These are phyloP conservation scores for Drosophila vallismaia DNA, from an alignment of 2,888 invertebrate genomes.

Conservation along the genomic window DNA sequence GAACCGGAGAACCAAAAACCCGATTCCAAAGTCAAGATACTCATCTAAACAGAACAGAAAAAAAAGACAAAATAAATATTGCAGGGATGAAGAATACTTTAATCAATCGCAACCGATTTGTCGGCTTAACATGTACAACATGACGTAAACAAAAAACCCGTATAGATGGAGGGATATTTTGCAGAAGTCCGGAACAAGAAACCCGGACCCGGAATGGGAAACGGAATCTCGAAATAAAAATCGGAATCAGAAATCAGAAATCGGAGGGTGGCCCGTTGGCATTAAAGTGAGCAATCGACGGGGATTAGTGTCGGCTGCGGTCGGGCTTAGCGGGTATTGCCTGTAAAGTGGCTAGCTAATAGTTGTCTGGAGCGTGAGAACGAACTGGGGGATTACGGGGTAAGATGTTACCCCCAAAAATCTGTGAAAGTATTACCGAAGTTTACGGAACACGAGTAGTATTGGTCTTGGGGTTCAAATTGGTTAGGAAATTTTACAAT, in stretches of 20 bases:
- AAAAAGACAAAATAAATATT: slow-evolving; percentile 18
- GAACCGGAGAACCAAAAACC: slow-evolving; percentile 55
- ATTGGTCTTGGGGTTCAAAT: too few species aligned
- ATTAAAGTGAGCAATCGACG: slow-evolving; percentile 77
- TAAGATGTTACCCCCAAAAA: background rate
- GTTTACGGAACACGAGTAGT: too few species aligned
- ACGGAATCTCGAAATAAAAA: slow-evolving; percentile 5
- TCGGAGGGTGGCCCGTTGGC: slow-evolving; percentile 42
- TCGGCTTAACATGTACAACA: slow-evolving; percentile 82
- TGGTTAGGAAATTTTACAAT: too few species aligned
- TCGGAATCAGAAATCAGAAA: slow-evolving; percentile 1
- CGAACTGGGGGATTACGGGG: slow-evolving; percentile 13
- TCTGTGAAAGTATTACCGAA: too few species aligned
- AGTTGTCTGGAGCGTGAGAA: slow-evolving; percentile 67
- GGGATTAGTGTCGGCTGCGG: slow-evolving; percentile 61
- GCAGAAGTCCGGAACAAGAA: background rate
- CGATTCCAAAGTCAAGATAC: slow-evolving; percentile 67
- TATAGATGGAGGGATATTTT: slow-evolving; percentile 27
- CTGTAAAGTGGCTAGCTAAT: slow-evolving; percentile 72
- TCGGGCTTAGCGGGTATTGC: slow-evolving; percentile 68
- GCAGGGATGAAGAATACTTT: slow-evolving; percentile 63
- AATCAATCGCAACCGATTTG: slow-evolving; percentile 83
- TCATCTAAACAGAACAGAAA: slow-evolving; percentile 43
- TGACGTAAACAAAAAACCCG: slow-evolving; percentile 67
- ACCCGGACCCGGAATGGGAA: background rate